phyloP scores from a whole-genome alignment of 2,113 vertebrate genomes.

The Acrocephalus arundinaceus region DNA sequence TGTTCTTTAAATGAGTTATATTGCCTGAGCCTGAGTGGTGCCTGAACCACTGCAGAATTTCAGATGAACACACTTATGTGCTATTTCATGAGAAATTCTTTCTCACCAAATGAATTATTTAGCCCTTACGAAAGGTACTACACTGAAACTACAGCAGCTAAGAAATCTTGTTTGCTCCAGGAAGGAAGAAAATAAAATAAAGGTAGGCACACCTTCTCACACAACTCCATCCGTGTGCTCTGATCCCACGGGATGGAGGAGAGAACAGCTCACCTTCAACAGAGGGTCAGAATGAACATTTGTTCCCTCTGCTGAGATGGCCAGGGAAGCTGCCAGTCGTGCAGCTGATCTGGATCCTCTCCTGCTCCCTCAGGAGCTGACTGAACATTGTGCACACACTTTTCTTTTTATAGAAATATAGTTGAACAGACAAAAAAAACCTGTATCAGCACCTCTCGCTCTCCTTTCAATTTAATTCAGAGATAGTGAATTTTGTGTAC shows the following conservation, averaged over 20 bases:
- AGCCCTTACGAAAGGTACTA: not conserved
- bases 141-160: not conserved
- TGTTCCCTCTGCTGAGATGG: not conserved
- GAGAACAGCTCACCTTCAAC: not conserved
- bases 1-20: not conserved
- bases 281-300: not conserved
- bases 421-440: not conserved
- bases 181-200: not conserved
- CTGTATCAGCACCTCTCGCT: not conserved
- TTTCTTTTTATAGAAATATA: conserved; percentile 16
- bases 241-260: not conserved
- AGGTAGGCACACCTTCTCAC: not conserved
- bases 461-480: not conserved
- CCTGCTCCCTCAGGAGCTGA: conserved; percentile 4
- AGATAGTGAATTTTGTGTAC: not conserved
- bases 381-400: not conserved
- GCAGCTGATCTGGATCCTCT: conserved; percentile 34
- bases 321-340: conserved; percentile 10
- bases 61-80: not conserved
- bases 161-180: not conserved
- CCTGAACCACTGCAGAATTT: not conserved
- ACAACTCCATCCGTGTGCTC: not conserved
- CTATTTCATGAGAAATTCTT: conserved; percentile 14
- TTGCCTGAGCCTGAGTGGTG: not conserved
- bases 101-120: conserved; percentile 23